A percentile compares a stretch with the other conserved stretches of the same genome.
Evolutionary conservation across 2,113 vertebrate genomes (phyloP).

Genomic region (Phalacrocorax carbo): DNA sequence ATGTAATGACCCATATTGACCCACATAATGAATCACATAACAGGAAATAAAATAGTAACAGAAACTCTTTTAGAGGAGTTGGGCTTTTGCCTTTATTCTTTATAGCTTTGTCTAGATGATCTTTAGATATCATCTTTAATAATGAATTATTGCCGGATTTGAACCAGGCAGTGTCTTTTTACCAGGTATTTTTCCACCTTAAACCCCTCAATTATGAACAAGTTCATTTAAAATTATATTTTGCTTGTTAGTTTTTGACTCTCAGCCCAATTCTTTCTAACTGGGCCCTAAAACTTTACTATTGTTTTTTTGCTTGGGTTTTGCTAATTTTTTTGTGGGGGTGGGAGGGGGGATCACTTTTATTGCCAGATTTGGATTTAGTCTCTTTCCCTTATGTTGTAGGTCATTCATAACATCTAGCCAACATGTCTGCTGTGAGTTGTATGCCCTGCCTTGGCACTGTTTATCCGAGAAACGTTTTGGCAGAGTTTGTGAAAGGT

Average conservation of each 20-base stretch:
- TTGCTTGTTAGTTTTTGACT: neutral
- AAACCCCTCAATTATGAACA: neutral
- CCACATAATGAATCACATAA: neutral
- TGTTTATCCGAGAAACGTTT: neutral
- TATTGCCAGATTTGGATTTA: neutral
- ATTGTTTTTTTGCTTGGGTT: neutral
- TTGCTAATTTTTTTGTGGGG: neutral
- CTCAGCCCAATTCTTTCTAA: neutral
- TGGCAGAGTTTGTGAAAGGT: slow-evolving; percentile 13
- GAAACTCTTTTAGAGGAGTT: slow-evolving; percentile 3
- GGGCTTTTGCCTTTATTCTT: neutral
- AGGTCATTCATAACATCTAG: neutral
- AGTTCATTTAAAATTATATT: slow-evolving; percentile 23
- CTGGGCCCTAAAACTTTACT: neutral
- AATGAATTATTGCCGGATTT: slow-evolving; percentile 57
- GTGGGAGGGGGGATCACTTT: neutral
- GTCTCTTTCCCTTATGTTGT: neutral
- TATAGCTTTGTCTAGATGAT: neutral
- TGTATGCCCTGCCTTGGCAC: neutral
- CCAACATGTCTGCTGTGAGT: neutral
- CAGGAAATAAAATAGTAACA: slow-evolving; percentile 30
- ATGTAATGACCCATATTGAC: neutral
- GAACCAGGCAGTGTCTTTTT: slow-evolving; percentile 23
- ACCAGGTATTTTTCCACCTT: slow-evolving; percentile 21
- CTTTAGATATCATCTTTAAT: slow-evolving; percentile 44